A percentile compares a stretch with the other conserved stretches of the same genome.
Conservation (phyloP, 2,888 invertebrate genomes). For the Conomelus anceps region DNA sequence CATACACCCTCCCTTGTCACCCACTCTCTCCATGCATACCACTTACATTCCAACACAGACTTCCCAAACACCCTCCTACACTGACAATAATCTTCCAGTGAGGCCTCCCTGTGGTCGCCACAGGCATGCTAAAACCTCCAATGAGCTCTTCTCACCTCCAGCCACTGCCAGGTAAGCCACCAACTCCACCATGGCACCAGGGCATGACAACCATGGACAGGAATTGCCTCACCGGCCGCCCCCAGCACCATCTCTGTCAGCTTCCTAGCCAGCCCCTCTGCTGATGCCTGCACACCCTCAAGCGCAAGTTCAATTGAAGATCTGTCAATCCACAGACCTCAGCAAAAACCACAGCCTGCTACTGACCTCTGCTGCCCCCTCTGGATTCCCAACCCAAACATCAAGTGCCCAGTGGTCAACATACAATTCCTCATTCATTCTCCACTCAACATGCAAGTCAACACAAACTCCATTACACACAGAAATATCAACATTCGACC, state of each 20-base stretch:
- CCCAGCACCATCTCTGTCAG: no score
- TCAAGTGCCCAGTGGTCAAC: background rate
- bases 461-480: background rate
- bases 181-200: no score
- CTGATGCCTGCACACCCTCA: no score
- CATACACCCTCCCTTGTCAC: background rate
- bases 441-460: background rate
- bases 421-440: background rate
- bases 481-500: background rate
- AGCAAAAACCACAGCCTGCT: background rate
- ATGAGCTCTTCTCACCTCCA: no score
- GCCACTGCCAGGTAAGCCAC: no score
- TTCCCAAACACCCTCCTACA: background rate
- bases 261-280: no score
- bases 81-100: no score
- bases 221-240: no score
- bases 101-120: background rate
- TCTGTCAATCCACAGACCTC: background rate
- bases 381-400: background rate
- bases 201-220: no score
- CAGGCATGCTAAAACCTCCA: background rate
- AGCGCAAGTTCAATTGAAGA: background rate
- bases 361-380: background rate
- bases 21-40: background rate
- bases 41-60: background rate